Evolutionary conservation across 2,888 invertebrate species (phyloP).

Genomic region (Tiliacea aurago): DNA sequence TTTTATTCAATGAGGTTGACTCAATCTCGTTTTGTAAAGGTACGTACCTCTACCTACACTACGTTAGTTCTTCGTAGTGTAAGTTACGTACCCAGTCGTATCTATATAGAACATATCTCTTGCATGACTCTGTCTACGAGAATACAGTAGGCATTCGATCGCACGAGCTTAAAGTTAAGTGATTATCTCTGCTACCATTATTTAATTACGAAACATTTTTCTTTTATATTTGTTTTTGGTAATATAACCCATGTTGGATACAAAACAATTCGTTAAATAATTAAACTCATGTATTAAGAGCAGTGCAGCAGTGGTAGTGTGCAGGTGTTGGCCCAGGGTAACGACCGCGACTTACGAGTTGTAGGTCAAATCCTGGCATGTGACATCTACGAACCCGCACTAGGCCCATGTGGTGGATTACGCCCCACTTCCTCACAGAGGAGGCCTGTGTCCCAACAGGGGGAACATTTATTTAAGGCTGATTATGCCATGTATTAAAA

Average conservation of each 20-base stretch:
- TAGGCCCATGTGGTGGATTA: too few species aligned
- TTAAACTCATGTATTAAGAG: neutral
- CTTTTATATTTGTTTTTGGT: neutral
- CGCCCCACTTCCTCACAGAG: too few species aligned
- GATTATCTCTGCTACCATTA: neutral
- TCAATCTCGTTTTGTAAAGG: constrained; percentile 43
- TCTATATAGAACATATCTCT: neutral
- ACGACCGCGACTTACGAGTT: too few species aligned
- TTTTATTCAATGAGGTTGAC: constrained; percentile 64
- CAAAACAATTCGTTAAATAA: neutral
- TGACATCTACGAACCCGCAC: too few species aligned
- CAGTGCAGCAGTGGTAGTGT: too few species aligned
- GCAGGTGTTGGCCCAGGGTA: too few species aligned
- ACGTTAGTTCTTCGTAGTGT: neutral
- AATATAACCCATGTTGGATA: neutral
- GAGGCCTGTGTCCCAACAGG: too few species aligned
- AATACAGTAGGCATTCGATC: neutral
- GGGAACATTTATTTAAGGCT: too few species aligned
- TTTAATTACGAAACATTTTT: neutral
- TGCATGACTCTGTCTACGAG: neutral
- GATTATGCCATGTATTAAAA: neutral
- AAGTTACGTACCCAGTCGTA: neutral
- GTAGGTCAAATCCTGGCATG: too few species aligned
- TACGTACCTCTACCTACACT: neutral
- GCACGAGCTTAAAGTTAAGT: constrained; percentile 1